A percentile compares a stretch with the other conserved stretches of the same genome.
These are phyloP conservation scores for Andrena marginata DNA, from an alignment of 2,888 invertebrate genomes.

Conservation along the genomic window DNA sequence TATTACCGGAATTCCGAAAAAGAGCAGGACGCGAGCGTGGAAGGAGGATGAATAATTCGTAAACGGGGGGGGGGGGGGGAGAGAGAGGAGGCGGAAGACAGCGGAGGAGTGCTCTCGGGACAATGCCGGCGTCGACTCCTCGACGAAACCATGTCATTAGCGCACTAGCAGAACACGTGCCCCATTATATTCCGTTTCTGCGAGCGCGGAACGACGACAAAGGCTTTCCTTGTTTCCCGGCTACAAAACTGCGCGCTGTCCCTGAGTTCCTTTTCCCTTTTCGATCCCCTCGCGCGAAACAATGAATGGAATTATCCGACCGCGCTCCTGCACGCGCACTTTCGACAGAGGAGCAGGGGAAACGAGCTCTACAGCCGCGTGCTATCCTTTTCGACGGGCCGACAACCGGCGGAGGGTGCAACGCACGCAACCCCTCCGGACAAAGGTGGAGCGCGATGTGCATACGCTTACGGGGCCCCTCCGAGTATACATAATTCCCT, in stretches of 20 bases:
- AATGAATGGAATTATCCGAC: constrained; percentile 59
- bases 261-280: neutral
- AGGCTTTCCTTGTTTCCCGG: constrained; percentile 70
- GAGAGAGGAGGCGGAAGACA: constrained; percentile 20
- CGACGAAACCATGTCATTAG: constrained; percentile 75
- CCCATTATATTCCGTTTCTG: constrained; percentile 72
- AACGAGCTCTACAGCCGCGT: neutral
- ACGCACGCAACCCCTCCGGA: constrained; percentile 52
- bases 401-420: constrained; percentile 35
- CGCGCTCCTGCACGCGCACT: constrained; percentile 26
- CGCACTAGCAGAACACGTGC: constrained; percentile 71
- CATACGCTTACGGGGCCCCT: constrained; percentile 9
- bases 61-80: too few species aligned
- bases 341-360: constrained; percentile 22
- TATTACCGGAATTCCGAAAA: neutral
- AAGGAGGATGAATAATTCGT: constrained; percentile 9
- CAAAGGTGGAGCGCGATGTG: constrained; percentile 12
- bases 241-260: constrained; percentile 37
- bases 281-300: constrained; percentile 36
- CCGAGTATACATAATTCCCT: constrained; percentile 49
- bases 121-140: constrained; percentile 70
- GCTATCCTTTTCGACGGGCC: constrained; percentile 38
- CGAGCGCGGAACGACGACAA: constrained; percentile 63
- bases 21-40: constrained; percentile 11
- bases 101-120: constrained; percentile 44